These are phyloP conservation scores for Bombus haemorrhoidalis DNA, from an alignment of 1,140 invertebrate species.

Conservation along the genomic window DNA sequence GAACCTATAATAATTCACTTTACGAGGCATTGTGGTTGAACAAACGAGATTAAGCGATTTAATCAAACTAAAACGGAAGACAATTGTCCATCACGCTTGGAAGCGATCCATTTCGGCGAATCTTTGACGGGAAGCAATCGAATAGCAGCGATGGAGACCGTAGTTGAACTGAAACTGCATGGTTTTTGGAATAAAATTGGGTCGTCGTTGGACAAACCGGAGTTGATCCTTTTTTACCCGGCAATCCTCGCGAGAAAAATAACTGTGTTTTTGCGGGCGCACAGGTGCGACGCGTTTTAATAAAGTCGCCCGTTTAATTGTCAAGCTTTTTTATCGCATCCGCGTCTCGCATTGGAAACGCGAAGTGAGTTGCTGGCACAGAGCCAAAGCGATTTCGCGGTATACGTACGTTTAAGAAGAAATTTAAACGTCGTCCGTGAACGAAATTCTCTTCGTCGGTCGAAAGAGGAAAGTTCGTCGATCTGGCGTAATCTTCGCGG, in stretches of 20 bases:
- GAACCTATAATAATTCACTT: not conserved
- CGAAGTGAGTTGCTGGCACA: not conserved
- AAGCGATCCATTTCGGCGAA: not conserved
- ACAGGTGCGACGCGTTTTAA: constrained; percentile 47
- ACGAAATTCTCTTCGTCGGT: not conserved
- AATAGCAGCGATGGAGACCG: not conserved
- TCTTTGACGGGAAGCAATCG: constrained; percentile 10
- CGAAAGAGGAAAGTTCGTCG: not conserved
- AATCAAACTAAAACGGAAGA: not conserved
- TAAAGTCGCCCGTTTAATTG: constrained; percentile 51
- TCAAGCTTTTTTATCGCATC: constrained; percentile 24
- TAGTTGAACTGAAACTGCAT: not conserved
- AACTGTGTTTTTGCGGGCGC: constrained; percentile 26
- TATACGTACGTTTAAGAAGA: constrained; percentile 1
- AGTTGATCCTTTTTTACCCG: not conserved
- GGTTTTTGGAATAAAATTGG: constrained; percentile 27
- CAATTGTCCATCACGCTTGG: not conserved
- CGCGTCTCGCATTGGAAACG: constrained; percentile 1
- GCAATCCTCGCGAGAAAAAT: constrained; percentile 11
- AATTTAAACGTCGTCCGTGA: not conserved
- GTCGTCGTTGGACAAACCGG: not conserved
- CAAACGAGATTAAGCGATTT: not conserved
- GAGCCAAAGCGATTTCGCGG: not conserved
- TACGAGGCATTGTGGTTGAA: too few relatives aligned
- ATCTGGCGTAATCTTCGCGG: constrained; percentile 10